phyloP scores from a whole-genome alignment of 2,888 invertebrate genomes.

The Coenonympha arcania region DNA sequence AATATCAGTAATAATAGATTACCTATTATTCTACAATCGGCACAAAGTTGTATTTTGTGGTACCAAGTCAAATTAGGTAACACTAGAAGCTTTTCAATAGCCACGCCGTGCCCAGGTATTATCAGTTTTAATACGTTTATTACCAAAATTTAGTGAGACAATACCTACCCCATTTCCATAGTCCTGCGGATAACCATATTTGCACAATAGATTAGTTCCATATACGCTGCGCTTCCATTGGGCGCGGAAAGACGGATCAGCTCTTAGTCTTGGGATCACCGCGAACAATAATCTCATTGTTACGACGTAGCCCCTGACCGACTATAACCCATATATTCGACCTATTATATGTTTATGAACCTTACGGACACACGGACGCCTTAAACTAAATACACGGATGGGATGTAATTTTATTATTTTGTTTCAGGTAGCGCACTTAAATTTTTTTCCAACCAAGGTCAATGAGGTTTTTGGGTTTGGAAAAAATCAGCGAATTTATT shows the following conservation, averaged over 20 bases:
- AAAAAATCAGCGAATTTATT: too few relatives aligned
- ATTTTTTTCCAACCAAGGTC: too few relatives aligned
- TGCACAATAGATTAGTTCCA: constrained; percentile 19
- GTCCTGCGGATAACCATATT: constrained; percentile 17
- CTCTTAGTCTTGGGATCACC: constrained; percentile 49
- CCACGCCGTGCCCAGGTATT: not conserved
- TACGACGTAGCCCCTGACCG: constrained; percentile 58
- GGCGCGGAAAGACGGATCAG: constrained; percentile 35
- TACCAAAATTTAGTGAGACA: not conserved
- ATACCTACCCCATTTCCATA: not conserved
- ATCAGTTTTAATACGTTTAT: not conserved
- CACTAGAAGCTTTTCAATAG: too few relatives aligned
- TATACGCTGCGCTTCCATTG: constrained; percentile 30
- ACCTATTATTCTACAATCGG: too few relatives aligned
- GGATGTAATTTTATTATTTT: not conserved
- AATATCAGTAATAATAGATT: too few relatives aligned
- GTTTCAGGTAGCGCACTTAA: not conserved
- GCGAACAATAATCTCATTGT: constrained; percentile 56
- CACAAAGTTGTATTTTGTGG: too few relatives aligned
- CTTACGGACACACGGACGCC: constrained; percentile 38
- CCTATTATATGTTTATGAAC: constrained; percentile 66
- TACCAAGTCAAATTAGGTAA: too few relatives aligned
- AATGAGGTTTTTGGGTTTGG: too few relatives aligned
- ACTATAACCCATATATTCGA: constrained; percentile 64
- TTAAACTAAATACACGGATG: not conserved